Evolutionary conservation across 2,888 invertebrate genomes (phyloP).

Genomic region (Dromius quadrimaculatus): DNA sequence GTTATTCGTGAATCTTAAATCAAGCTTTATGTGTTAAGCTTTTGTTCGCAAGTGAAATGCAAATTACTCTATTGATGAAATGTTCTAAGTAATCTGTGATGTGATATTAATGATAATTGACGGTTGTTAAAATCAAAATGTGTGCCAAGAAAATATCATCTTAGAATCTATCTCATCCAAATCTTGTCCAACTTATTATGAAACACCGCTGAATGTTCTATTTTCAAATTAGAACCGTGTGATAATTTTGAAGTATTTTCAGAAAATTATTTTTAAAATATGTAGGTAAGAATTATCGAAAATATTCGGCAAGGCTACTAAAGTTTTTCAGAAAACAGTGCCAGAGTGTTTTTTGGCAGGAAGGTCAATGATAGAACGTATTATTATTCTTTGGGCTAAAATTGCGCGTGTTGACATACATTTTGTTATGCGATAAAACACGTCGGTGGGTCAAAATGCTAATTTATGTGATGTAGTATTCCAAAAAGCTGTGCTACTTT

Average conservation of each 20-base stretch:
- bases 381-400: conserved; percentile 21
- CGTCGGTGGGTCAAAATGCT: conserved; percentile 1
- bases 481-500: too few relatives aligned
- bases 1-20: too few relatives aligned
- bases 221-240: conserved; percentile 9
- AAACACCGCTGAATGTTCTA: conserved; percentile 3
- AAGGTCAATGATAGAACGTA: conserved; percentile 33
- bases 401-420: conserved; percentile 25
- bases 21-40: too few relatives aligned
- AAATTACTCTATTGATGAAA: too few relatives aligned
- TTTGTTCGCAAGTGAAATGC: too few relatives aligned
- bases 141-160: not conserved
- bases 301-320: conserved; percentile 20
- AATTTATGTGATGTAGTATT: not conserved
- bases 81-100: too few relatives aligned
- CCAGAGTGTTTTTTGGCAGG: conserved; percentile 19
- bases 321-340: conserved; percentile 3
- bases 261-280: conserved; percentile 20
- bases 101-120: conserved; percentile 1
- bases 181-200: not conserved
- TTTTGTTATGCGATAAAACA: conserved; percentile 5
- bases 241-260: conserved; percentile 23
- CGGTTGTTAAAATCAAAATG: too few relatives aligned
- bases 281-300: conserved; percentile 8
- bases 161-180: not conserved